A percentile compares a stretch with the other conserved stretches of the same genome.
Conservation (phyloP, 2,888 invertebrate genomes). For the Ochropacha duplaris region DNA sequence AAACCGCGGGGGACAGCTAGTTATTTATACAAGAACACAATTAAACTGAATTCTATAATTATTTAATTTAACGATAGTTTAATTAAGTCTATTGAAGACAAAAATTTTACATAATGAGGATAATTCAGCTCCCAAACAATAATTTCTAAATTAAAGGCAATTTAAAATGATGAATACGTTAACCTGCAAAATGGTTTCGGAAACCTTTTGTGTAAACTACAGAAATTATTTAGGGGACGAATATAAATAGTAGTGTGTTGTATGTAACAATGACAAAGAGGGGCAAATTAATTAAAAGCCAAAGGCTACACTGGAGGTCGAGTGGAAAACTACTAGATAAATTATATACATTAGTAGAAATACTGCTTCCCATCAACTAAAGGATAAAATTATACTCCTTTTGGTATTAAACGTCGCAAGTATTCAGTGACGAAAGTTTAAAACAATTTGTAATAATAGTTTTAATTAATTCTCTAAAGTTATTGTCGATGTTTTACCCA, state of each 20-base stretch:
- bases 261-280: conserved; percentile 28
- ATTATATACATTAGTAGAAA: conserved; percentile 37
- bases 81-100: not conserved
- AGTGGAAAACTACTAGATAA: conserved; percentile 45
- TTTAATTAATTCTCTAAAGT: conserved; percentile 42
- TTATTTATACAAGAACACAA: too few species aligned
- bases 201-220: not conserved
- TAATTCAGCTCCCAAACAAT: not conserved
- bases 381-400: conserved; percentile 6
- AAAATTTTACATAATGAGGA: not conserved
- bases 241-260: conserved; percentile 14
- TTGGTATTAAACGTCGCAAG: not conserved
- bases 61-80: too few species aligned
- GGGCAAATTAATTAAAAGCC: conserved; percentile 39
- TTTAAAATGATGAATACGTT: not conserved
- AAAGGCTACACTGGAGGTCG: conserved; percentile 26
- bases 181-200: not conserved
- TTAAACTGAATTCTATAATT: not conserved
- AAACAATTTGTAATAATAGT: conserved; percentile 30
- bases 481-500: conserved; percentile 13
- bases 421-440: not conserved
- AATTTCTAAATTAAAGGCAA: not conserved
- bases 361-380: conserved; percentile 16
- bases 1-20: too few species aligned
- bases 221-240: not conserved